Conservation (phyloP, 2,888 invertebrate genomes). For the Amphimallon solstitiale region DNA sequence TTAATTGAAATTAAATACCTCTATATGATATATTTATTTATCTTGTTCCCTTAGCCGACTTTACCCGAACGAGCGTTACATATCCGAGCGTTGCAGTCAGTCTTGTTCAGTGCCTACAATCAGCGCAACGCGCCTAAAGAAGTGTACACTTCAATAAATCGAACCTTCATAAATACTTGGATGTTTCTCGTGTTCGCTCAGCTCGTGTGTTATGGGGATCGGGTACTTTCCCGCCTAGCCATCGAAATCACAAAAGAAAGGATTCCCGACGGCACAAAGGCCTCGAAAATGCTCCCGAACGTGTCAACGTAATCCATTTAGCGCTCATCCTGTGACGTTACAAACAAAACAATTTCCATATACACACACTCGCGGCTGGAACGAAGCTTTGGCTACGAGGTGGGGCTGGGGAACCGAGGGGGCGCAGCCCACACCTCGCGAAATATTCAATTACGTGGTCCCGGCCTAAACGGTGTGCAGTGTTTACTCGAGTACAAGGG, state of each 20-base stretch:
- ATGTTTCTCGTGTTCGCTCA: not conserved
- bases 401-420: not conserved
- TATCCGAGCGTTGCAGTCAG: too few relatives aligned
- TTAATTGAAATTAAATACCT: too few relatives aligned
- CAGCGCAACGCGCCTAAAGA: too few relatives aligned
- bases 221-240: not conserved
- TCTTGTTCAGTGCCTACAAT: too few relatives aligned
- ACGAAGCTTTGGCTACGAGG: too few relatives aligned
- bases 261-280: conserved; percentile 17
- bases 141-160: too few relatives aligned
- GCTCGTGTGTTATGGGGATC: not conserved
- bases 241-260: conserved; percentile 25
- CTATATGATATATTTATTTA: too few relatives aligned
- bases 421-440: conserved; percentile 6
- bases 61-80: too few relatives aligned
- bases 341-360: conserved; percentile 33
- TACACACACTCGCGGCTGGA: not conserved
- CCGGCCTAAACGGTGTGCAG: not conserved
- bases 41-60: too few relatives aligned
- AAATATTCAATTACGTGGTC: conserved; percentile 11
- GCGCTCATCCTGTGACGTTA: conserved; percentile 5
- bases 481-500: not conserved
- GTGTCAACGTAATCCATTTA: conserved; percentile 26
- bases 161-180: conserved; percentile 21
- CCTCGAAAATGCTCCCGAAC: conserved; percentile 6